Evolutionary conservation across 2,888 invertebrate genomes (phyloP).

Genomic region (Euphydryas editha): DNA sequence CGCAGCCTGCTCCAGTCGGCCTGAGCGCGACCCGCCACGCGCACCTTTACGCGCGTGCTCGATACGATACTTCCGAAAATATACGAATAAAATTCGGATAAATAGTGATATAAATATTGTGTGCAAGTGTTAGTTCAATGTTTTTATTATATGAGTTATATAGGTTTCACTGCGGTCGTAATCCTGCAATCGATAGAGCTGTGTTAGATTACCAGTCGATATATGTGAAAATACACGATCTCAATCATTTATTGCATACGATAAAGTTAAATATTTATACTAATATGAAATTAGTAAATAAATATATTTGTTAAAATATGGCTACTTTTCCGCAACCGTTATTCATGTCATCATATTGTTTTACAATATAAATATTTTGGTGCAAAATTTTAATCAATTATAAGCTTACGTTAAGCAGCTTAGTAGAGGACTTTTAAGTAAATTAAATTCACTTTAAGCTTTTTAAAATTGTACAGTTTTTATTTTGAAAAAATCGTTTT

Average conservation of each 20-base stretch:
- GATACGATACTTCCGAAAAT: constrained; percentile 23
- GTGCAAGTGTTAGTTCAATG: constrained; percentile 60
- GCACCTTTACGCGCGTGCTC: constrained; percentile 62
- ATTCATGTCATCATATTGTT: constrained; percentile 29
- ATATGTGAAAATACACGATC: constrained; percentile 16
- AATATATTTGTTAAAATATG: neutral
- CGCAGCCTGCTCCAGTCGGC: constrained; percentile 60
- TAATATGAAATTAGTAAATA: neutral
- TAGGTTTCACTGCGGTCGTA: constrained; percentile 37
- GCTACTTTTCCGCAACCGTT: constrained; percentile 14
- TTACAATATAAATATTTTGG: constrained; percentile 7
- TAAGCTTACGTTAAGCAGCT: neutral
- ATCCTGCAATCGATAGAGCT: constrained; percentile 37
- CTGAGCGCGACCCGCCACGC: constrained; percentile 72
- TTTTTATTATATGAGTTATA: constrained; percentile 46
- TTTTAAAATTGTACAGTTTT: neutral
- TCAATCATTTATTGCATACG: neutral
- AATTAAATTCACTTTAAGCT: neutral
- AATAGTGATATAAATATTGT: constrained; percentile 40
- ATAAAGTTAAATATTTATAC: neutral
- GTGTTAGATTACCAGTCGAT: constrained; percentile 47
- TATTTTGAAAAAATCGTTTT: neutral
- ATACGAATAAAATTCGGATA: constrained; percentile 33
- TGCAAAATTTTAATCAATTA: neutral
- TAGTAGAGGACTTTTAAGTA: neutral